Evolutionary conservation across 2,888 invertebrate species (phyloP).

Genomic region (Patella caerulea): DNA sequence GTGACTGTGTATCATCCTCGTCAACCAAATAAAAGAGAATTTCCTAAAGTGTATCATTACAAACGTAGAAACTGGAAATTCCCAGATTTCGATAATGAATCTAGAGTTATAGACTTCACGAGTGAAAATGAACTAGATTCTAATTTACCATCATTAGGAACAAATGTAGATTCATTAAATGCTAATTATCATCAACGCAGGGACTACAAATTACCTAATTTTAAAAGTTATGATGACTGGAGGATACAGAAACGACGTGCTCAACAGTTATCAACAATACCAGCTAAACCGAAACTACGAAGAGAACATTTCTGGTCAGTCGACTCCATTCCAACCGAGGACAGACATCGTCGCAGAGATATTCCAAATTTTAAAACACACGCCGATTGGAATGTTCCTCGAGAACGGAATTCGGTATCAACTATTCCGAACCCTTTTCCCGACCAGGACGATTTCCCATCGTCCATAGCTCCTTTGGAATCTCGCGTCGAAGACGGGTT

Average conservation of each 20-base stretch:
- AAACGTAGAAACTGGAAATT: neutral
- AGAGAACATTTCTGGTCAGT: conserved; percentile 7
- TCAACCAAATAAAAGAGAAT: neutral
- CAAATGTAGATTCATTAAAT: neutral
- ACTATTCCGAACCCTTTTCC: neutral
- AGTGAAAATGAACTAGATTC: conserved; percentile 6
- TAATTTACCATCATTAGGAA: neutral
- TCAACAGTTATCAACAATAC: neutral
- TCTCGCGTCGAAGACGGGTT: neutral
- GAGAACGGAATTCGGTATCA: neutral
- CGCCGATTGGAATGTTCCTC: neutral
- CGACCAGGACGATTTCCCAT: neutral
- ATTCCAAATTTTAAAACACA: neutral
- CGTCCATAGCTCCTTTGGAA: neutral
- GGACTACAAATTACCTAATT: neutral
- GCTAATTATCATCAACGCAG: neutral
- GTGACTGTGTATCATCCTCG: neutral
- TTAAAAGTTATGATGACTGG: conserved; percentile 8
- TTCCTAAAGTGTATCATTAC: neutral
- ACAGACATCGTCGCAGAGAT: neutral
- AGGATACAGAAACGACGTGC: neutral
- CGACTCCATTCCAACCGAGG: neutral
- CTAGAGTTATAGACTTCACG: neutral
- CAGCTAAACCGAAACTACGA: neutral
- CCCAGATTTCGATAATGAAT: neutral